Evolutionary conservation across 2,797 vertebrate genomes (phyloP).

Genomic region (Protonibea diacanthus): DNA sequence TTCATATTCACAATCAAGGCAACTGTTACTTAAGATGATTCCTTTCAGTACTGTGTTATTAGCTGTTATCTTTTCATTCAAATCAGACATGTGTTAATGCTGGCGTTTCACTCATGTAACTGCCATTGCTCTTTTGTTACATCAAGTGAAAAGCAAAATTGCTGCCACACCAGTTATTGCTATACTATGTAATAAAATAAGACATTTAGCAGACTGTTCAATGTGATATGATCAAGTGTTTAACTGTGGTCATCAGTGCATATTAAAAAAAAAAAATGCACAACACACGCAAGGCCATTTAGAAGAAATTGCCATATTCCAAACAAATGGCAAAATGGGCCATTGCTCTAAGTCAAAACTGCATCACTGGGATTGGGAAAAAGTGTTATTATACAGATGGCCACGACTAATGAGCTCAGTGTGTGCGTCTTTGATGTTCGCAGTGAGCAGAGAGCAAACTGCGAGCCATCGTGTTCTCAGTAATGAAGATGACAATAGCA

Average conservation of each 20-base stretch:
- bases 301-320: conserved; percentile 60
- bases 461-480: conserved; percentile 72
- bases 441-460: conserved; percentile 74
- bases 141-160: conserved; percentile 26
- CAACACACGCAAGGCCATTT: conserved; percentile 54
- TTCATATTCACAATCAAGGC: conserved; percentile 81
- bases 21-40: conserved; percentile 76
- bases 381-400: conserved; percentile 86
- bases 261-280: conserved; percentile 29
- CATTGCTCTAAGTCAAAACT: conserved; percentile 79
- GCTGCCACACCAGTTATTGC: conserved; percentile 25
- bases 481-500: conserved; percentile 78
- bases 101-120: conserved; percentile 30
- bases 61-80: conserved; percentile 68
- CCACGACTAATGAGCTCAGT: conserved; percentile 85
- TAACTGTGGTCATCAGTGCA: conserved; percentile 53
- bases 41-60: conserved; percentile 66
- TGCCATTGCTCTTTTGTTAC: conserved; percentile 35
- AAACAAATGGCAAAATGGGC: conserved; percentile 67
- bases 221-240: conserved; percentile 53
- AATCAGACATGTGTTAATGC: conserved; percentile 51
- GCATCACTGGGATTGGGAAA: conserved; percentile 75
- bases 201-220: conserved; percentile 42
- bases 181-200: conserved; percentile 39
- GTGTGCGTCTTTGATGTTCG: conserved; percentile 79